Percentiles rank a stretch among this genome's conserved stretches.
Conservation (phyloP, 2,113 vertebrate species). For the Machaerirhynchus nigripectus region DNA sequence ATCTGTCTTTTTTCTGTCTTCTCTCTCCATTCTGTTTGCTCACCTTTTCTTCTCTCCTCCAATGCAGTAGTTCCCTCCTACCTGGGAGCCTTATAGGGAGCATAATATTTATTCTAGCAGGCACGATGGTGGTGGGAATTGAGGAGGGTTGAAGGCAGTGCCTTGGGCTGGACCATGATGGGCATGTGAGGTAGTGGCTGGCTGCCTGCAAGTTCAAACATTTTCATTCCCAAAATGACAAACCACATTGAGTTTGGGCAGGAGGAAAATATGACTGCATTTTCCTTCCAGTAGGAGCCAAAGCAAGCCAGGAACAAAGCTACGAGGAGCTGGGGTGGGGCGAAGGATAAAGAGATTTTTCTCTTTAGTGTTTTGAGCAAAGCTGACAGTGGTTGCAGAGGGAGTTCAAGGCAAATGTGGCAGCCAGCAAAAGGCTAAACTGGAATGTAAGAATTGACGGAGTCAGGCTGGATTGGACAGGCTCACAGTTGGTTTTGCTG, state of each 20-base stretch:
- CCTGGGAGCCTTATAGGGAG: neutral
- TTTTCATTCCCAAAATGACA: neutral
- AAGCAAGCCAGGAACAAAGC: neutral
- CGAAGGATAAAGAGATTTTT: neutral
- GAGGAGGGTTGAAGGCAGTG: neutral
- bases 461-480: neutral
- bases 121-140: neutral
- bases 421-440: neutral
- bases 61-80: neutral
- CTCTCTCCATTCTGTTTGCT: neutral
- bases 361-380: neutral
- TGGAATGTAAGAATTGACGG: neutral
- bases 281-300: neutral
- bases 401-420: neutral
- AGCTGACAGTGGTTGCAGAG: accelerated
- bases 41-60: neutral
- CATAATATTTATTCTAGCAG: neutral
- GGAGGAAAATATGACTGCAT: neutral
- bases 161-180: neutral
- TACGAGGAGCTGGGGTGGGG: neutral
- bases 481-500: neutral
- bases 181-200: neutral
- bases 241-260: neutral
- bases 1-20: neutral
- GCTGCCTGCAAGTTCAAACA: neutral